These are phyloP conservation scores for Aphelenchoides bicaudatus DNA, from an alignment of 2,888 invertebrate species.

Conservation along the genomic window DNA sequence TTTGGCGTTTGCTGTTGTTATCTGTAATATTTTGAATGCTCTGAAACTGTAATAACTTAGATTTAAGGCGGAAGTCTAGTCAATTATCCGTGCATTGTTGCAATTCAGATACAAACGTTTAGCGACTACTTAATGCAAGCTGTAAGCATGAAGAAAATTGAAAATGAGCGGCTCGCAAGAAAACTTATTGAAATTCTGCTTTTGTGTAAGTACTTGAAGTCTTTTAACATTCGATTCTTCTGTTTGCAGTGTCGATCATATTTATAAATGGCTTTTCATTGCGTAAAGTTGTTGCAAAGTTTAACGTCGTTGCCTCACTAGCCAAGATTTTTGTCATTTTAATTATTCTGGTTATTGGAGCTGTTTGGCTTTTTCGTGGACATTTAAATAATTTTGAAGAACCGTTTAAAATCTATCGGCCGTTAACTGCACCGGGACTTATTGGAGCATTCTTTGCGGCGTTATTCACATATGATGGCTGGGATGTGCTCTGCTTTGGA, in stretches of 20 bases:
- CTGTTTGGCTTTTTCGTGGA: slow-evolving; percentile 37
- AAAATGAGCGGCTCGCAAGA: background rate
- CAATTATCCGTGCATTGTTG: slow-evolving; percentile 15
- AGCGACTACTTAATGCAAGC: slow-evolving; percentile 9
- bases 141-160: background rate
- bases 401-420: slow-evolving; percentile 29
- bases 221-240: background rate
- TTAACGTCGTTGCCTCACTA: slow-evolving; percentile 26
- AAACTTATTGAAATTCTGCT: slow-evolving; percentile 1
- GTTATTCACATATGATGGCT: slow-evolving; percentile 37
- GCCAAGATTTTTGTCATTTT: slow-evolving; percentile 42
- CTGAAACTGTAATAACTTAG: slow-evolving; percentile 12
- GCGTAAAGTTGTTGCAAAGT: slow-evolving; percentile 17
- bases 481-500: slow-evolving; percentile 55
- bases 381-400: slow-evolving; percentile 21
- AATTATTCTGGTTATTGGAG: slow-evolving; percentile 42
- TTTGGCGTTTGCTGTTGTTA: too few relatives aligned
- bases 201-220: background rate
- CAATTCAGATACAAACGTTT: slow-evolving; percentile 18
- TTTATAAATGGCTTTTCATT: slow-evolving; percentile 29
- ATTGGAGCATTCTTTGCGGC: slow-evolving; percentile 48
- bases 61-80: background rate
- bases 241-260: slow-evolving; percentile 24
- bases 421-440: slow-evolving; percentile 26
- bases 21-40: too few relatives aligned